Conservation (phyloP, 2,797 vertebrate genomes). For the Cuculus canorus region DNA sequence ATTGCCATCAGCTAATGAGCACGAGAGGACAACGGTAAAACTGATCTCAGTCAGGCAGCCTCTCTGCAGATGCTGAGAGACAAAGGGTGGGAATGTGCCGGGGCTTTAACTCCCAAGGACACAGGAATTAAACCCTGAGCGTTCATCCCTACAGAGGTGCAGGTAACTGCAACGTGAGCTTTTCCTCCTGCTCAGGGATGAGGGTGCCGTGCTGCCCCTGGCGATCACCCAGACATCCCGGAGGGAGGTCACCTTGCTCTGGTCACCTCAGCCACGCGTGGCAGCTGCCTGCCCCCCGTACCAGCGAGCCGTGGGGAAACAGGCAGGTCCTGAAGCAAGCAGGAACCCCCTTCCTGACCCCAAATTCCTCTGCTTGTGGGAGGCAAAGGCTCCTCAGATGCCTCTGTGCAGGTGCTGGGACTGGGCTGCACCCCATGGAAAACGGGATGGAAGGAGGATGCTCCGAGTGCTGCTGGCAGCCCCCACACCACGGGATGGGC, state of each 20-base stretch:
- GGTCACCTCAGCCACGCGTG: accelerated
- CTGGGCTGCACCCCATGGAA: background rate
- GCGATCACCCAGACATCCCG: background rate
- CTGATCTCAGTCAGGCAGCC: background rate
- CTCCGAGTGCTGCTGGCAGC: background rate
- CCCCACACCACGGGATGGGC: accelerated
- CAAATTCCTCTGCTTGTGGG: accelerated
- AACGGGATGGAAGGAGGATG: background rate
- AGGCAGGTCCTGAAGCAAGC: background rate
- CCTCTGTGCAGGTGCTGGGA: background rate
- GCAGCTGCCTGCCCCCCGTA: background rate
- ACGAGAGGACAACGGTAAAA: background rate
- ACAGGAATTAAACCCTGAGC: background rate
- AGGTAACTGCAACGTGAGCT: background rate
- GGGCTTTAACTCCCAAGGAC: background rate
- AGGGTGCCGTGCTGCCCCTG: background rate
- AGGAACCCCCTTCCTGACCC: background rate
- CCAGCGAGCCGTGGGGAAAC: too few relatives aligned
- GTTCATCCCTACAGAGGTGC: background rate
- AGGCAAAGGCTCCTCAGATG: background rate
- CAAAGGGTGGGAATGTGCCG: accelerated
- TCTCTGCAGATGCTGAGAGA: background rate
- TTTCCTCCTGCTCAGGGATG: background rate
- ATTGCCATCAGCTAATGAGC: background rate
- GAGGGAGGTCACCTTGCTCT: background rate